Evolutionary conservation across 2,888 invertebrate genomes (phyloP).

Genomic region (Lacanobia wlatinum): DNA sequence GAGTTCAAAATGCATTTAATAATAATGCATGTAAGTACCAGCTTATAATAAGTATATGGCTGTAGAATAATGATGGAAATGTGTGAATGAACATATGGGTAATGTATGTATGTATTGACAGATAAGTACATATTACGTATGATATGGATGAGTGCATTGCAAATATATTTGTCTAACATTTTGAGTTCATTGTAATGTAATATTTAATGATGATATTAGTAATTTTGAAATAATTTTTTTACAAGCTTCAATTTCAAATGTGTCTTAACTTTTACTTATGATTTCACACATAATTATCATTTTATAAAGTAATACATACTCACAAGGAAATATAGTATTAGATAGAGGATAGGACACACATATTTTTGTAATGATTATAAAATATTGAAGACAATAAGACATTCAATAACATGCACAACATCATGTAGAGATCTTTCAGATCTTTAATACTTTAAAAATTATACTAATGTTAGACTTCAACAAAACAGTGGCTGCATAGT

Average conservation of each 20-base stretch:
- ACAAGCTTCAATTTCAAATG: neutral
- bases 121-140: slow-evolving; percentile 23
- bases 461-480: slow-evolving; percentile 28
- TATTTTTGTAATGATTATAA: slow-evolving; percentile 37
- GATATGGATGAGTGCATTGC: slow-evolving; percentile 22
- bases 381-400: slow-evolving; percentile 45
- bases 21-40: slow-evolving; percentile 34
- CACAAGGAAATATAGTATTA: slow-evolving; percentile 34
- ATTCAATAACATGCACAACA: slow-evolving; percentile 65
- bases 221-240: neutral
- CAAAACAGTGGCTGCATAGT: slow-evolving; percentile 27
- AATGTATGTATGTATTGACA: slow-evolving; percentile 32
- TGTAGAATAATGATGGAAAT: slow-evolving; percentile 27
- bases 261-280: neutral
- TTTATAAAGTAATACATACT: slow-evolving; percentile 14
- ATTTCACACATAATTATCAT: neutral
- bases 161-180: slow-evolving; percentile 8
- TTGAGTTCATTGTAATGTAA: slow-evolving; percentile 5
- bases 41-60: slow-evolving; percentile 19
- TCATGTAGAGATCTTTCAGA: slow-evolving; percentile 23
- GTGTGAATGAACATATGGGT: too few relatives aligned
- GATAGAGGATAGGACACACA: slow-evolving; percentile 40
- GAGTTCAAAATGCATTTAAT: slow-evolving; percentile 62
- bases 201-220: slow-evolving; percentile 1
- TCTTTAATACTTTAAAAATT: slow-evolving; percentile 20